Evolutionary conservation across 2,888 invertebrate genomes (phyloP).

Genomic region (Hemistola chrysoprasaria): DNA sequence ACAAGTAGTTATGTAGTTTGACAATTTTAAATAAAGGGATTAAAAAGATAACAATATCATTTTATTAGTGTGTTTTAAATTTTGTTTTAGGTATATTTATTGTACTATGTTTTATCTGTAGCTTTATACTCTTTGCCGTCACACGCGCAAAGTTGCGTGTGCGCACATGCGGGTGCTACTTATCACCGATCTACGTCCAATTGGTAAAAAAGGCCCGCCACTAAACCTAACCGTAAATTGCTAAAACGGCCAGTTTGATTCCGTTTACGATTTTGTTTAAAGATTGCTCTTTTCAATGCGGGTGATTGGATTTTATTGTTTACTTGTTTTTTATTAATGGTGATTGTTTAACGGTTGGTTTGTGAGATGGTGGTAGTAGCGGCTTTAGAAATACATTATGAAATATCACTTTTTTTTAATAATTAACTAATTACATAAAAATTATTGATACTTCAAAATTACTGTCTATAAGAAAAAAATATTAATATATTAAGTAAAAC

Average conservation of each 20-base stretch:
- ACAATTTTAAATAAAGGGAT: too few species aligned
- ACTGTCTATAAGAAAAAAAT: too few species aligned
- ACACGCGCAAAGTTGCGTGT: constrained; percentile 57
- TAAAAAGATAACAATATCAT: too few species aligned
- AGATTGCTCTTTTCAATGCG: constrained; percentile 76
- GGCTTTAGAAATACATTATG: too few species aligned
- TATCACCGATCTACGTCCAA: constrained; percentile 72
- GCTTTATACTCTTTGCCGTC: constrained; percentile 13
- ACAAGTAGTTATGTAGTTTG: too few species aligned
- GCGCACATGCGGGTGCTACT: constrained; percentile 73
- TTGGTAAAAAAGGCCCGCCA: constrained; percentile 73
- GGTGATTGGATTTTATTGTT: constrained; percentile 61
- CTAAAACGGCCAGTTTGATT: constrained; percentile 72
- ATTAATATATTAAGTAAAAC: too few species aligned
- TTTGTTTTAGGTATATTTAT: too few species aligned
- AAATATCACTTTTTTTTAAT: too few species aligned
- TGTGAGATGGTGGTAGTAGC: neutral
- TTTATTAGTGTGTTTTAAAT: too few species aligned
- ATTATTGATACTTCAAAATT: too few species aligned
- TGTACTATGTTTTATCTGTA: constrained; percentile 17
- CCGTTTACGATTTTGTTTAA: constrained; percentile 67
- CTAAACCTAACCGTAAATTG: constrained; percentile 73
- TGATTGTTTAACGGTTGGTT: constrained; percentile 41
- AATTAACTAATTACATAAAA: too few species aligned
- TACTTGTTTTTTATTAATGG: constrained; percentile 44